Conservation (phyloP, 2,113 vertebrate species). For the Montifringilla adamsi region DNA sequence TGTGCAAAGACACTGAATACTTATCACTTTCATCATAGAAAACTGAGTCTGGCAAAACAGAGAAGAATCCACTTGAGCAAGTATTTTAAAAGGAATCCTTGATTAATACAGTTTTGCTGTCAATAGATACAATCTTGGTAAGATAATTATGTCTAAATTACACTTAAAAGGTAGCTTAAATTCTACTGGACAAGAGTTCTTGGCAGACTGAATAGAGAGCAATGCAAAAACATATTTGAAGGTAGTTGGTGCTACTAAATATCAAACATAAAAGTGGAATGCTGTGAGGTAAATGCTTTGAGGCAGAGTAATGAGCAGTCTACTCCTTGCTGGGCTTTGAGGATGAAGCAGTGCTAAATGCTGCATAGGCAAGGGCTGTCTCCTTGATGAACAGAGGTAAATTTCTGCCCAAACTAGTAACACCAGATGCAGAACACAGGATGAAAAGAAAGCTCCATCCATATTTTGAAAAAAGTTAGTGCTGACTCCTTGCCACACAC, state of each 20-base stretch:
- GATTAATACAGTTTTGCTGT: constrained; percentile 39
- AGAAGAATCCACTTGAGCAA: constrained; percentile 22
- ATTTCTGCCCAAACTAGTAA: constrained; percentile 7
- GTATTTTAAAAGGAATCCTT: constrained; percentile 23
- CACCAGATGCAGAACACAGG: not conserved
- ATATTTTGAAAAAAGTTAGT: not conserved
- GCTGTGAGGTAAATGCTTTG: constrained; percentile 4
- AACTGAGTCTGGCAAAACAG: not conserved
- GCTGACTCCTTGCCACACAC: not conserved
- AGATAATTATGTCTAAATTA: constrained; percentile 52
- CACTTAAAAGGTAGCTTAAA: constrained; percentile 31
- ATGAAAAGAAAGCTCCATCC: not conserved
- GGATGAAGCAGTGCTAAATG: not conserved
- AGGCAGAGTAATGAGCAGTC: constrained; percentile 3
- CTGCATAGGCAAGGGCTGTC: not conserved
- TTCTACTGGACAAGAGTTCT: constrained; percentile 34
- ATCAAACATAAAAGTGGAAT: constrained; percentile 11
- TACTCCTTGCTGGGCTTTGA: not conserved
- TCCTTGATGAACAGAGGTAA: not conserved
- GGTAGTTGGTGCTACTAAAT: not conserved
- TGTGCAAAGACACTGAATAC: not conserved
- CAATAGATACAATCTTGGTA: constrained; percentile 42
- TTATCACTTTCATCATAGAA: not conserved
- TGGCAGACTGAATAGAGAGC: constrained; percentile 11
- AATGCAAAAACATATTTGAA: constrained; percentile 19